These are phyloP conservation scores for Galeopterus variegatus DNA, from an alignment of 2,113 vertebrate species.

Conservation along the genomic window DNA sequence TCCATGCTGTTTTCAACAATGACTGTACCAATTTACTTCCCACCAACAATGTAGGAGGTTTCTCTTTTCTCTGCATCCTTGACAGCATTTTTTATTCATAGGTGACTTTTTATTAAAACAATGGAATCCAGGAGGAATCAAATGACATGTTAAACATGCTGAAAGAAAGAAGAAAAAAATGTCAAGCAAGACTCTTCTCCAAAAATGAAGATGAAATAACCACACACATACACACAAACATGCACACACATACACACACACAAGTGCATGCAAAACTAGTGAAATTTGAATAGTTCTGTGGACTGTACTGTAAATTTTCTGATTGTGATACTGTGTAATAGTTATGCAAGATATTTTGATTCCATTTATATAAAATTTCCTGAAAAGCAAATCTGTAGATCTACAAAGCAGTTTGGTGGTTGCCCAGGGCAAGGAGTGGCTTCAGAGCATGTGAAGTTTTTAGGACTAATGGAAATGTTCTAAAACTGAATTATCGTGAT, in stretches of 20 bases:
- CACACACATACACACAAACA: not conserved
- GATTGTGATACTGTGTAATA: not conserved
- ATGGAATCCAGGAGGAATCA: not conserved
- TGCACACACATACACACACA: not conserved
- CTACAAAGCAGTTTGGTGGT: not conserved
- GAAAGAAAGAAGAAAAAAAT: not conserved
- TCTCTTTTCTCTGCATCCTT: too few species aligned
- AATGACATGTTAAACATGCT: not conserved
- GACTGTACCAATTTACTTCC: too few species aligned
- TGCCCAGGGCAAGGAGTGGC: not conserved
- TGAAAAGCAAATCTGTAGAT: not conserved
- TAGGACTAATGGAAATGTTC: not conserved
- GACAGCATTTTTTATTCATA: too few species aligned
- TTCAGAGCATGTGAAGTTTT: not conserved
- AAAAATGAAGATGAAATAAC: not conserved
- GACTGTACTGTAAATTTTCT: not conserved
- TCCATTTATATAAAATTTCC: not conserved
- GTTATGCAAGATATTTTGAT: not conserved
- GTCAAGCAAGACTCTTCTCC: not conserved
- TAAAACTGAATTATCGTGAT: not conserved
- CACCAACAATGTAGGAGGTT: too few species aligned
- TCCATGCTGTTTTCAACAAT: too few species aligned
- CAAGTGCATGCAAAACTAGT: not conserved
- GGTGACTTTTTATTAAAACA: not conserved
- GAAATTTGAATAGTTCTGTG: not conserved